These are phyloP conservation scores for Nemurella pictetii DNA, from an alignment of 2,888 invertebrate species.

Conservation along the genomic window DNA sequence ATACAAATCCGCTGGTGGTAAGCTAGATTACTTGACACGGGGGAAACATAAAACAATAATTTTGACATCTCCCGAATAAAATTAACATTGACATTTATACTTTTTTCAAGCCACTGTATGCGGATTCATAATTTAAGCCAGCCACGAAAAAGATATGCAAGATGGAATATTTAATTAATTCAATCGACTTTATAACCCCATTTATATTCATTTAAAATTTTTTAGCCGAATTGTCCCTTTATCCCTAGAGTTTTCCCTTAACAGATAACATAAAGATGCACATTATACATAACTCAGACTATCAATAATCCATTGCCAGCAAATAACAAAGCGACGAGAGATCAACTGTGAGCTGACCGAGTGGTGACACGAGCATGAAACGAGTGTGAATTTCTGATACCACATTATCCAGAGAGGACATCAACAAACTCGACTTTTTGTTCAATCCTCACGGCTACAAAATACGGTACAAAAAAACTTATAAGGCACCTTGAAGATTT, in stretches of 20 bases:
- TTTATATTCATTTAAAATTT: too few relatives aligned
- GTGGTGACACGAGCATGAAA: too few relatives aligned
- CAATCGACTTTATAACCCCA: too few relatives aligned
- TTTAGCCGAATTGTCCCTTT: too few relatives aligned
- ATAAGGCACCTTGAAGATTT: background rate
- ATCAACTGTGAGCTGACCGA: too few relatives aligned
- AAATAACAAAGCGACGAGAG: too few relatives aligned
- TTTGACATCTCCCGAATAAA: background rate
- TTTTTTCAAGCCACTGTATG: background rate
- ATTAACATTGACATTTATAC: background rate
- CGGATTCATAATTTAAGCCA: background rate
- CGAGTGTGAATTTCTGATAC: too few relatives aligned
- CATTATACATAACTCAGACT: too few relatives aligned
- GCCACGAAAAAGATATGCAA: background rate
- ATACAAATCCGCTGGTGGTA: background rate
- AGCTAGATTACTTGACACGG: background rate
- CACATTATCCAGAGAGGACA: too few relatives aligned
- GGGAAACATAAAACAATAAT: background rate
- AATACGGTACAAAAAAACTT: background rate
- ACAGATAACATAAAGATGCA: too few relatives aligned
- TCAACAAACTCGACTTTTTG: background rate
- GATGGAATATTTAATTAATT: background rate
- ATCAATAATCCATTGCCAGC: too few relatives aligned
- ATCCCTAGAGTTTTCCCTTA: too few relatives aligned
- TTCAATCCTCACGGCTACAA: background rate